Evolutionary conservation across 2,113 vertebrate species (phyloP).

Genomic region (Bungarus multicinctus): DNA sequence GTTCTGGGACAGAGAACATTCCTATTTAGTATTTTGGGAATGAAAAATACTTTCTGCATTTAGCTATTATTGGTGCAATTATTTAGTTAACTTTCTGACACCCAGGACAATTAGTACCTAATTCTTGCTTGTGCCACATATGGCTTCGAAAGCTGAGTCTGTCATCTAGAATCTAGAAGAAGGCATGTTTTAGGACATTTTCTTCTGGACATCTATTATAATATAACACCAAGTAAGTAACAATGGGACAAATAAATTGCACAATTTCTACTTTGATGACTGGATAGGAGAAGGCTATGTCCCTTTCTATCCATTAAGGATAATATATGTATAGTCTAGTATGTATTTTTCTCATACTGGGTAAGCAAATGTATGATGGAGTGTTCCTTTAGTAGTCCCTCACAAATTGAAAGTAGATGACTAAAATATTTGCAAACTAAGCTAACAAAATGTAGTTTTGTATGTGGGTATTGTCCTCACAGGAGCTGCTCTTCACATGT

Average conservation of each 20-base stretch:
- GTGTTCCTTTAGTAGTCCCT: not conserved
- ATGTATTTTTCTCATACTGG: not conserved
- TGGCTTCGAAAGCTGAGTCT: not conserved
- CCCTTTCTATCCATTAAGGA: not conserved
- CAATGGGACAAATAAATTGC: not conserved
- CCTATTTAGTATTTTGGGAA: not conserved
- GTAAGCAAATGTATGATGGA: not conserved
- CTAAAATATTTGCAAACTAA: not conserved
- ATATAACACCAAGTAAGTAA: not conserved
- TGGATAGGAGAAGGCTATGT: not conserved
- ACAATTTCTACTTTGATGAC: not conserved
- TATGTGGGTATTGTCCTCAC: not conserved
- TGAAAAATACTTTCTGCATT: not conserved
- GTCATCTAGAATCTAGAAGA: not conserved
- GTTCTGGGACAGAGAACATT: not conserved
- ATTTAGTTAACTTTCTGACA: not conserved
- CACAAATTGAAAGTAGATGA: not conserved
- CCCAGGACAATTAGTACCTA: not conserved
- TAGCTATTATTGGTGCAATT: not conserved
- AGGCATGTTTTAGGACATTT: not conserved
- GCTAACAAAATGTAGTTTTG: not conserved
- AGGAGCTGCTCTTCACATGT: not conserved
- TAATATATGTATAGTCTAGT: not conserved
- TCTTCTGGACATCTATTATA: not conserved
- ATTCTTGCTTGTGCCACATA: not conserved